Conservation (phyloP, 2,797 vertebrate species). For the Mallotus villosus region DNA sequence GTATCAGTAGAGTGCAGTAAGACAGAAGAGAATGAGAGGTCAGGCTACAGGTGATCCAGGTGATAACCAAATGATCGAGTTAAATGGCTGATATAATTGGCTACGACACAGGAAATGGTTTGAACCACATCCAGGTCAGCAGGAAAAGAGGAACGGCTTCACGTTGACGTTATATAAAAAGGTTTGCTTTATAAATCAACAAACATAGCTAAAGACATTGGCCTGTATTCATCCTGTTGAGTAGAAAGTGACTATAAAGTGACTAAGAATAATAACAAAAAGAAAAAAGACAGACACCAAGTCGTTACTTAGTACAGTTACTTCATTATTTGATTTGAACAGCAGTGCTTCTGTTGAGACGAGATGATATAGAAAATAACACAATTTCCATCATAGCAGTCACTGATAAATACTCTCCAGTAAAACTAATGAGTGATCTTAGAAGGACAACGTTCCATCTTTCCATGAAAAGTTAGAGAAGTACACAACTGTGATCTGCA, state of each 20-base stretch:
- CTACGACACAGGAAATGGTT: too few species aligned
- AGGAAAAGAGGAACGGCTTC: too few species aligned
- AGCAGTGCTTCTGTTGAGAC: conserved; percentile 5
- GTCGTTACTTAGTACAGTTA: conserved; percentile 1
- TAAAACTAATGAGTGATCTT: neutral
- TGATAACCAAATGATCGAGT: too few species aligned
- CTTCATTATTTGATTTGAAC: neutral
- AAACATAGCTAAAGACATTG: neutral
- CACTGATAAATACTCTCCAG: conserved; percentile 20
- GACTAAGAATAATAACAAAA: neutral
- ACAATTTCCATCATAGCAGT: conserved; percentile 5
- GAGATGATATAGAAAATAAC: conserved; percentile 4
- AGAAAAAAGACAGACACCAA: neutral
- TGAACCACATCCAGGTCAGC: neutral
- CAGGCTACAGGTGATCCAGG: too few species aligned
- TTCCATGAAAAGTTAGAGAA: too few species aligned
- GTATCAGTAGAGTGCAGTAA: neutral
- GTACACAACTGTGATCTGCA: neutral
- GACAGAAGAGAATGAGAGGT: neutral
- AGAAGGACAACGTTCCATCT: too few species aligned
- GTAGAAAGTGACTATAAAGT: neutral
- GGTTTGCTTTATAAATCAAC: neutral
- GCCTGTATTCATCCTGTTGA: neutral
- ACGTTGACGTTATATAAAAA: neutral
- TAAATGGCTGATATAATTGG: neutral